Percentiles rank a stretch among this genome's conserved stretches.
phyloP scores from a whole-genome alignment of 2,888 invertebrate genomes.

The Megastigmus dorsalis region DNA sequence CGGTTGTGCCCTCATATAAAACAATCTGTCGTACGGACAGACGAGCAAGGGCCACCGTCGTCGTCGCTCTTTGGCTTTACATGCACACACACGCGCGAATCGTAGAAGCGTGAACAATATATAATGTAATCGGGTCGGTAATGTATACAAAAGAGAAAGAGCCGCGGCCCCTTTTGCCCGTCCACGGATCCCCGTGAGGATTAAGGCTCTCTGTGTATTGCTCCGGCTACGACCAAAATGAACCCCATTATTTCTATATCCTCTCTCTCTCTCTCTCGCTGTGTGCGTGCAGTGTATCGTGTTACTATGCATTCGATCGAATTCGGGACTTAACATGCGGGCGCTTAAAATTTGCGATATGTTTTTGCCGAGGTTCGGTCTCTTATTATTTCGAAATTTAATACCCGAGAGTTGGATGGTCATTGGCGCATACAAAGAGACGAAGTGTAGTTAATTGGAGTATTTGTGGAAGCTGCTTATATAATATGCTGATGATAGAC shows the following conservation, averaged over 20 bases:
- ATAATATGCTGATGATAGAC: too few species aligned
- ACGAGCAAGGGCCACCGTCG: not conserved
- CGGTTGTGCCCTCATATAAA: not conserved
- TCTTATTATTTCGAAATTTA: conserved; percentile 3
- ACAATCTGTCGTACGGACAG: not conserved
- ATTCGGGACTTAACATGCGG: conserved; percentile 12
- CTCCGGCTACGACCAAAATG: conserved; percentile 11
- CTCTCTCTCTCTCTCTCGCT: too few species aligned
- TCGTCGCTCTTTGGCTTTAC: too few species aligned
- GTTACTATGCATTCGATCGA: conserved; percentile 20
- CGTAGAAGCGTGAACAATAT: conserved; percentile 40
- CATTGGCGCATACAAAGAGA: not conserved
- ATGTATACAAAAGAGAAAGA: conserved; percentile 29
- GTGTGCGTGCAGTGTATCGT: conserved; percentile 4
- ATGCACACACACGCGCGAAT: too few species aligned
- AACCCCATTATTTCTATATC: conserved; percentile 37
- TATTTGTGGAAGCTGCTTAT: too few species aligned
- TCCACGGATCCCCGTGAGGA: not conserved
- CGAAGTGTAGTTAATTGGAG: not conserved
- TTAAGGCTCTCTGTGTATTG: not conserved
- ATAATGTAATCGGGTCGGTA: conserved; percentile 26
- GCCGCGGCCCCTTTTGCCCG: not conserved
- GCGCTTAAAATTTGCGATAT: conserved; percentile 7
- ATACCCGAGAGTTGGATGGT: not conserved
- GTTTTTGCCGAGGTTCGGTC: not conserved